Evolutionary conservation across 2,888 invertebrate genomes (phyloP), one percentile per base, ranked within the genome.

Genomic region (Drepanosiphum platanoidis): DNA sequence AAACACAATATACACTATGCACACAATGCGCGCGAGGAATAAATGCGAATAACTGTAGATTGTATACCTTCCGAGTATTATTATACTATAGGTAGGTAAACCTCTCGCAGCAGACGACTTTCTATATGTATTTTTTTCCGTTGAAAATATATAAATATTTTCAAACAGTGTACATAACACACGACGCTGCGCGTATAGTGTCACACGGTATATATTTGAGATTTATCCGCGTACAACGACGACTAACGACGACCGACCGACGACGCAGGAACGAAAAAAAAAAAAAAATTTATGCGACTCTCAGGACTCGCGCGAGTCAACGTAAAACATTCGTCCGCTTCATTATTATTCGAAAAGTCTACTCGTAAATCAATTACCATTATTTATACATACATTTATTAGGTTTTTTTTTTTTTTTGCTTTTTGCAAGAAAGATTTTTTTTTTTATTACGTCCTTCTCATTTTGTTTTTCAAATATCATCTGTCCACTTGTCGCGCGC

Each of bases 301-400:
- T 52, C 70, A 80, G 52, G 80, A 80, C 70, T 70, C 52, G 52
- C 52, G n/a, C 13, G 39, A 27, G 80, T 58, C 58, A 81, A 81
- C 70, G 81, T 58, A 58, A 75, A 75, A 84, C 66, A 52, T 32
- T 84, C 83, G 30, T 84, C 75, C 75, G 36, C 68, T 75, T 75
- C 66, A 32, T 84, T 84, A 83, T 64, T 46, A 84, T 81, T 71
- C 30, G 68, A 75, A 71, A 70, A 81, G 81, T 71, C 68, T 3
- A 66, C 74, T 77, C 83, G 66, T 84, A 84, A 84, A 84, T 84
- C 83, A 84, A 84, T 84, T 77, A 84, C 52, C 66, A 66, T 75
- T 75, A 84, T 75, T 84, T 66, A 52, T 52, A 52, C 52, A 46
- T 22, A 61, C 22, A 70, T 70, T 34, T 78, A 78, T 78, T 42